These are phyloP conservation scores for Aphelenchoides fujianensis DNA, from an alignment of 1,140 invertebrate genomes.

Conservation along the genomic window DNA sequence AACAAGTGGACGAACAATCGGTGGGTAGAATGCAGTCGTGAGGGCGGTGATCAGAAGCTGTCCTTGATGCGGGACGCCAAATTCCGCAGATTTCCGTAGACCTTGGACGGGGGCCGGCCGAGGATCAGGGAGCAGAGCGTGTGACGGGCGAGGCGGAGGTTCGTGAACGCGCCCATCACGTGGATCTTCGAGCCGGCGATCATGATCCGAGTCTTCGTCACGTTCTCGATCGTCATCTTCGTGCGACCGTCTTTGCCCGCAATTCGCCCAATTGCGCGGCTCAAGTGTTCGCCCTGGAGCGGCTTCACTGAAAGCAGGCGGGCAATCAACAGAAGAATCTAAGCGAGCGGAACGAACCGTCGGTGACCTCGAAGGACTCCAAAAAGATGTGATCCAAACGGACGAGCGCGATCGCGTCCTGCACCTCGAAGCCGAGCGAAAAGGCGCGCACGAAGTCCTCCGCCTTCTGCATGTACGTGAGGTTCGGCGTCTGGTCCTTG, in stretches of 20 bases:
- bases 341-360: no score
- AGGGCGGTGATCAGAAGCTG: conserved; percentile 77
- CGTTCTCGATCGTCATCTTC: conserved; percentile 98
- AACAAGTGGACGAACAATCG: no score
- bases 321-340: no score
- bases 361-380: conserved; percentile 92
- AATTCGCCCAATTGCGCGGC: conserved; percentile 87
- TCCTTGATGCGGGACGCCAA: conserved; percentile 77
- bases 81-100: conserved; percentile 85
- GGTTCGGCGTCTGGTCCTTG: conserved; percentile 67
- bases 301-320: conserved; percentile 77
- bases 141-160: conserved; percentile 87
- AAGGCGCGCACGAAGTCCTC: conserved; percentile 97
- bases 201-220: conserved; percentile 95
- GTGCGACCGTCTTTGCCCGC: conserved; percentile 95
- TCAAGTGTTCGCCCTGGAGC: conserved; percentile 89
- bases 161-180: conserved; percentile 93
- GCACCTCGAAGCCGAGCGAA: conserved; percentile 90
- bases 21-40: background rate
- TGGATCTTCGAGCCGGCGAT: conserved; percentile 92
- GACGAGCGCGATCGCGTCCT: conserved; percentile 89
- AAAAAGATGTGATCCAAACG: conserved; percentile 95
- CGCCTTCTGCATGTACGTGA: conserved; percentile 87
- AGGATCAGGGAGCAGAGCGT: conserved; percentile 96
- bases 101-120: conserved; percentile 89